phyloP scores from a whole-genome alignment of 2,113 vertebrate species.

The Gopherus evgoodei region DNA sequence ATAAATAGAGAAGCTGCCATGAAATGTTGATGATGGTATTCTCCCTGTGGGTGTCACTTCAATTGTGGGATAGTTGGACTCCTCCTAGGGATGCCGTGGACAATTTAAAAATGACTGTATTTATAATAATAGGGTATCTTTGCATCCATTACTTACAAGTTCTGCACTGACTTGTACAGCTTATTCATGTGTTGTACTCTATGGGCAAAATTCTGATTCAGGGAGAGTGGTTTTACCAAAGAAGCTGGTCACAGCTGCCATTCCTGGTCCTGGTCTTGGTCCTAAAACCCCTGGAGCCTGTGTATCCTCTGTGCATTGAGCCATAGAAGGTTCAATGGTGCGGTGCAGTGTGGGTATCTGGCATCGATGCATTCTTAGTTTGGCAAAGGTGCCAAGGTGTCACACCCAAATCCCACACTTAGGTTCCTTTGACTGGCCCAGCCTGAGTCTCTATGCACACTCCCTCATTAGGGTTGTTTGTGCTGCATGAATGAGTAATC shows the following conservation, averaged over 20 bases:
- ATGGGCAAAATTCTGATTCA: background rate
- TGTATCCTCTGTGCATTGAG: background rate
- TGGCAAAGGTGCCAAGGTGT: background rate
- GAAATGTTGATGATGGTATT: rapidly evolving
- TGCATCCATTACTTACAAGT: background rate
- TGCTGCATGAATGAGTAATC: background rate
- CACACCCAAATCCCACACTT: background rate
- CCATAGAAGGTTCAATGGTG: background rate
- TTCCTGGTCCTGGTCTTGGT: too few relatives aligned
- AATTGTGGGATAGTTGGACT: rapidly evolving
- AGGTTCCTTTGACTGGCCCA: background rate
- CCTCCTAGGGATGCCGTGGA: background rate
- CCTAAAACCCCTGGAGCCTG: background rate
- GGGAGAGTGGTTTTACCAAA: background rate
- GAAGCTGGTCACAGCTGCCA: background rate
- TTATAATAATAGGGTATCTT: background rate
- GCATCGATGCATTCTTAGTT: background rate
- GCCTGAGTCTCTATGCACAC: background rate
- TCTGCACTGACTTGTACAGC: background rate
- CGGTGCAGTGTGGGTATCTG: background rate
- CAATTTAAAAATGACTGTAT: background rate
- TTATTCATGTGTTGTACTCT: background rate
- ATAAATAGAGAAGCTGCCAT: background rate
- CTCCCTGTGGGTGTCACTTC: background rate
- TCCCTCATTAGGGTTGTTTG: background rate